Evolutionary conservation across 2,797 vertebrate genomes (phyloP).

Genomic region (Sebastes vulpes): DNA sequence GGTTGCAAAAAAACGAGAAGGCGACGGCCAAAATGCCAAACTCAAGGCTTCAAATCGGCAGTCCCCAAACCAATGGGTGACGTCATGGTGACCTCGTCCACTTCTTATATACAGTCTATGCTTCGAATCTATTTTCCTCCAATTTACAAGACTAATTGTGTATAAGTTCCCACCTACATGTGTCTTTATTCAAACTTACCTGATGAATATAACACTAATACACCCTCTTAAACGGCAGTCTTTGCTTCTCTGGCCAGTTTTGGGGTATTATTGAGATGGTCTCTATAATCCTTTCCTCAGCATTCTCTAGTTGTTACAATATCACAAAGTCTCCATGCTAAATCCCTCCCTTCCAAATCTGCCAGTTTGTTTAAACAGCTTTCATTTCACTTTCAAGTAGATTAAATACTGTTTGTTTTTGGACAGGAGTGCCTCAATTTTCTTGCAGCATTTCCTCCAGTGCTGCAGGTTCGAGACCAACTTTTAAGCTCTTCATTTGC

Average conservation of each 20-base stretch:
- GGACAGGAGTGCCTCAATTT: constrained; percentile 34
- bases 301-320: constrained; percentile 51
- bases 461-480: constrained; percentile 52
- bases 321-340: constrained; percentile 59
- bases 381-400: constrained; percentile 71
- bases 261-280: constrained; percentile 34
- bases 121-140: background rate
- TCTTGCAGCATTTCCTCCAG: constrained; percentile 32
- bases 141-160: background rate
- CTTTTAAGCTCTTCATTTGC: constrained; percentile 69
- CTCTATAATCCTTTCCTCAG: constrained; percentile 52
- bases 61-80: too few species aligned
- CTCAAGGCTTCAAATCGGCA: rapidly evolving
- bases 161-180: background rate
- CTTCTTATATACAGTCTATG: too few species aligned
- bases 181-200: background rate
- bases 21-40: rapidly evolving
- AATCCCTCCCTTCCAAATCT: constrained; percentile 65
- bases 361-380: constrained; percentile 69
- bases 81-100: too few species aligned
- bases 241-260: constrained; percentile 18
- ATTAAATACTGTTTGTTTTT: constrained; percentile 72
- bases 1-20: too few species aligned
- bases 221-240: background rate
- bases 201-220: background rate